These are phyloP conservation scores for Hemicrepidius hirtus DNA, from an alignment of 2,888 invertebrate genomes.

Conservation along the genomic window DNA sequence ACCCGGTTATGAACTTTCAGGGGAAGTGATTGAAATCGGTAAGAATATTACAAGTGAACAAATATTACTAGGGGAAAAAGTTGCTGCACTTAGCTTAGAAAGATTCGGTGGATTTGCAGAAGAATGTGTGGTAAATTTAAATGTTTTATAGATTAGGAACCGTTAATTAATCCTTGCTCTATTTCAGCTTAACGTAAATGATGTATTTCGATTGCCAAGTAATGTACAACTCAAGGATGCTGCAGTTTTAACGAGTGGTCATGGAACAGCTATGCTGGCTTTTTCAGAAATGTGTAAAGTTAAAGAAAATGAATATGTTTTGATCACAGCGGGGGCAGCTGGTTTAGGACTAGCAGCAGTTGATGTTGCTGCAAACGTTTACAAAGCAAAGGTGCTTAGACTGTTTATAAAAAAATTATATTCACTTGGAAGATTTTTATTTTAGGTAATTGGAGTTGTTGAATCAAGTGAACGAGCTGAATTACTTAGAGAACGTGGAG, in stretches of 20 bases:
- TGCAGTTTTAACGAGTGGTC: constrained; percentile 77
- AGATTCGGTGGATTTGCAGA: constrained; percentile 77
- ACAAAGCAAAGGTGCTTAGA: constrained; percentile 75
- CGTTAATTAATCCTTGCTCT: not conserved
- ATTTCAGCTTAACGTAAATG: constrained; percentile 70
- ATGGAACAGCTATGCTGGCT: constrained; percentile 79
- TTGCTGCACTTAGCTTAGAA: constrained; percentile 76
- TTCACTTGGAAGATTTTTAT: constrained; percentile 29
- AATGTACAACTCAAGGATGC: constrained; percentile 75
- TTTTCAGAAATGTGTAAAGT: constrained; percentile 74
- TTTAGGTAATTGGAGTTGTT: constrained; percentile 81
- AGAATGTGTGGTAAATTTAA: constrained; percentile 73
- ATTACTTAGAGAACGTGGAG: constrained; percentile 77
- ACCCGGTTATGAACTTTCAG: constrained; percentile 80
- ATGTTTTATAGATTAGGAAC: not conserved
- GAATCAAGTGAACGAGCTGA: constrained; percentile 77
- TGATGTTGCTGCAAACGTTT: constrained; percentile 81
- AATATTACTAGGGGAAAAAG: constrained; percentile 74
- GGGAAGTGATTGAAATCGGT: constrained; percentile 77
- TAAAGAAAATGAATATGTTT: constrained; percentile 75
- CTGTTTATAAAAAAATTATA: not conserved
- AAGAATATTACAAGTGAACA: constrained; percentile 72
- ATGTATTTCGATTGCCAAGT: constrained; percentile 76
- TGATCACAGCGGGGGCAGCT: constrained; percentile 80
- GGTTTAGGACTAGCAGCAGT: constrained; percentile 80